phyloP scores from a whole-genome alignment of 2,797 vertebrate species.

The Tinamus major region DNA sequence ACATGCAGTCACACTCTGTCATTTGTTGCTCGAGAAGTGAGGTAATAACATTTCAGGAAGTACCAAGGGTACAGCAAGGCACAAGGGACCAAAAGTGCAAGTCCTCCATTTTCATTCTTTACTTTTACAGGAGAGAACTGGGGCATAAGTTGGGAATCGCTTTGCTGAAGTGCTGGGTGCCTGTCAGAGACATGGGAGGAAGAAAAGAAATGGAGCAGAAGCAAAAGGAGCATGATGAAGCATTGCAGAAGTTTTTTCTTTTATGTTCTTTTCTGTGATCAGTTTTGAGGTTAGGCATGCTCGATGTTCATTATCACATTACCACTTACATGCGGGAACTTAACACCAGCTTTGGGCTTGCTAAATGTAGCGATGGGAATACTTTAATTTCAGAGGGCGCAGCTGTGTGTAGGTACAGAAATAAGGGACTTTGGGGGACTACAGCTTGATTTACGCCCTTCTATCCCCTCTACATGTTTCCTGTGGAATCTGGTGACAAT shows the following conservation, averaged over 20 bases:
- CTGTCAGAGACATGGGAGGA: not conserved
- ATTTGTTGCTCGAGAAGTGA: slow-evolving; percentile 5
- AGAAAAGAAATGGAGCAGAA: not conserved
- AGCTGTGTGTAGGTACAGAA: not conserved
- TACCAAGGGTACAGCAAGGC: not conserved
- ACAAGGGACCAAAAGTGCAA: not conserved
- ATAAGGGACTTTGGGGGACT: not conserved
- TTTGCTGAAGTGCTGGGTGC: rapidly evolving
- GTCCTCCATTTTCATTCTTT: not conserved
- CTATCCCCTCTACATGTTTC: not conserved
- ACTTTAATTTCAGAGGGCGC: not conserved
- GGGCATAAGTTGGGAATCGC: not conserved
- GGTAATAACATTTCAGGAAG: not conserved
- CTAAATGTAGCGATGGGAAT: rapidly evolving
- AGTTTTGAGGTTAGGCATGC: not conserved
- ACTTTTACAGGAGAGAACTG: not conserved
- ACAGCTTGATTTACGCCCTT: not conserved
- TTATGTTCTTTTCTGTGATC: not conserved
- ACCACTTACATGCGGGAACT: not conserved
- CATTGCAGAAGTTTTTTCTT: not conserved
- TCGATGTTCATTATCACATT: not conserved
- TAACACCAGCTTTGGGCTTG: not conserved
- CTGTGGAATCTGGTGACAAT: not conserved
- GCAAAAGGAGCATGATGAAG: not conserved
- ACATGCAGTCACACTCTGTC: not conserved